phyloP scores from a whole-genome alignment of 2,113 vertebrate species.

The Gasterosteus nipponicus region DNA sequence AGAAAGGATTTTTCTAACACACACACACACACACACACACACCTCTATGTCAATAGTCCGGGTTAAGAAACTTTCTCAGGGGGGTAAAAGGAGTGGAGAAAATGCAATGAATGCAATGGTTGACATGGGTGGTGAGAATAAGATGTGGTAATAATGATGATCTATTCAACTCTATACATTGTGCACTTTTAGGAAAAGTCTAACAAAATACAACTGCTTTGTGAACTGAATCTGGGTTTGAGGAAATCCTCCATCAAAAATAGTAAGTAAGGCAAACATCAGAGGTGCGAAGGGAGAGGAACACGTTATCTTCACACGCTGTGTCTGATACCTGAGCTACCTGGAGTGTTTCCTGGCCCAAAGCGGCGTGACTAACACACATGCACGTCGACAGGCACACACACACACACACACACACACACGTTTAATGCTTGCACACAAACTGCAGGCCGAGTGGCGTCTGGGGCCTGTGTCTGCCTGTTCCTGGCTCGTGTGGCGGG shows the following conservation, averaged over 20 bases:
- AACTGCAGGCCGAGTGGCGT: constrained; percentile 59
- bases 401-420: constrained; percentile 37
- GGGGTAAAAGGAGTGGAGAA: background rate
- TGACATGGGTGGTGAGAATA: constrained; percentile 54
- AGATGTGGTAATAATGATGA: constrained; percentile 49
- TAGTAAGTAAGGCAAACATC: constrained; percentile 82
- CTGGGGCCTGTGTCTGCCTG: constrained; percentile 58
- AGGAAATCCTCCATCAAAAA: constrained; percentile 80
- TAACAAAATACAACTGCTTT: constrained; percentile 81
- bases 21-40: constrained; percentile 43
- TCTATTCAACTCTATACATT: constrained; percentile 78
- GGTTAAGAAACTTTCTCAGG: constrained; percentile 41
- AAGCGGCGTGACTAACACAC: constrained; percentile 62
- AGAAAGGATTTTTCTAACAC: constrained; percentile 44
- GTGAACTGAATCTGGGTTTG: constrained; percentile 77
- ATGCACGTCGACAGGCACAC: constrained; percentile 5
- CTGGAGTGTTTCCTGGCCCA: constrained; percentile 76
- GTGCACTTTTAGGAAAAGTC: constrained; percentile 81
- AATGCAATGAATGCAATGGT: constrained; percentile 18
- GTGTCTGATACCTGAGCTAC: constrained; percentile 83
- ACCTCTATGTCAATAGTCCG: constrained; percentile 54
- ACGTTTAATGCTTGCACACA: constrained; percentile 50
- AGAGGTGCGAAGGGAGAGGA: constrained; percentile 78
- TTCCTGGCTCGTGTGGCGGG: constrained; percentile 64
- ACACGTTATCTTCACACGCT: constrained; percentile 74